phyloP scores from a whole-genome alignment of 2,113 vertebrate species.

The Hassar affinis region DNA sequence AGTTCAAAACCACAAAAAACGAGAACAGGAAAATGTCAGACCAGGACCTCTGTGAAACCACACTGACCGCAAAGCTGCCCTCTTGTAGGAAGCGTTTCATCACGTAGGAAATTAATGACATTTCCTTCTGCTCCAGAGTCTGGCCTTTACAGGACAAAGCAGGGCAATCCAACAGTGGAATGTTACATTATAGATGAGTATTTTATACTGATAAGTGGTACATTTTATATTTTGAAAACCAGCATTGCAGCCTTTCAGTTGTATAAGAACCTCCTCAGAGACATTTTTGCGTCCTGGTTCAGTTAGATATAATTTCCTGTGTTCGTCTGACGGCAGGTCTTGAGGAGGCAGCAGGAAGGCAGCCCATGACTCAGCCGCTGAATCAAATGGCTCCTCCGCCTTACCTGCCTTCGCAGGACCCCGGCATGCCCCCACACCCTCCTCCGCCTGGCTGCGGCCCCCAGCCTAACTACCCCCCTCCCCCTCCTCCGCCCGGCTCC shows the following conservation, averaged over 20 bases:
- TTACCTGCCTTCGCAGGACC: conserved; percentile 73
- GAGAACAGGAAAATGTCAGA: background rate
- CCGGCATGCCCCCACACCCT: conserved; percentile 71
- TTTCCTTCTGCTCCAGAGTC: background rate
- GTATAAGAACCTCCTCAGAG: too few species aligned
- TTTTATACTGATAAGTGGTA: background rate
- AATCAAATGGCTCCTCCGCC: conserved; percentile 77
- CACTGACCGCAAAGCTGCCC: background rate
- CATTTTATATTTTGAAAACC: background rate
- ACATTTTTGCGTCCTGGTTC: background rate
- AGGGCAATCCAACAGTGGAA: too few species aligned
- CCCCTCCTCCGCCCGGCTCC: conserved; percentile 69
- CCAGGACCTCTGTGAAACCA: conserved; percentile 2
- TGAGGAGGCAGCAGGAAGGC: conserved; percentile 76
- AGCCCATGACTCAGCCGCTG: conserved; percentile 68
- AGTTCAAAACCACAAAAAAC: background rate
- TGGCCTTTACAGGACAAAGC: background rate
- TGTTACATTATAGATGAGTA: background rate
- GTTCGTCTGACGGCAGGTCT: conserved; percentile 67
- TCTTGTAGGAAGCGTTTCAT: background rate
- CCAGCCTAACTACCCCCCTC: conserved; percentile 73
- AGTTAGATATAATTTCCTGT: background rate
- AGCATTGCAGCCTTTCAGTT: background rate
- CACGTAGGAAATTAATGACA: background rate
- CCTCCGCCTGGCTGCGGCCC: conserved; percentile 64